Evolutionary conservation across 2,797 vertebrate genomes (phyloP).

Genomic region (Gallinago nigripennis): DNA sequence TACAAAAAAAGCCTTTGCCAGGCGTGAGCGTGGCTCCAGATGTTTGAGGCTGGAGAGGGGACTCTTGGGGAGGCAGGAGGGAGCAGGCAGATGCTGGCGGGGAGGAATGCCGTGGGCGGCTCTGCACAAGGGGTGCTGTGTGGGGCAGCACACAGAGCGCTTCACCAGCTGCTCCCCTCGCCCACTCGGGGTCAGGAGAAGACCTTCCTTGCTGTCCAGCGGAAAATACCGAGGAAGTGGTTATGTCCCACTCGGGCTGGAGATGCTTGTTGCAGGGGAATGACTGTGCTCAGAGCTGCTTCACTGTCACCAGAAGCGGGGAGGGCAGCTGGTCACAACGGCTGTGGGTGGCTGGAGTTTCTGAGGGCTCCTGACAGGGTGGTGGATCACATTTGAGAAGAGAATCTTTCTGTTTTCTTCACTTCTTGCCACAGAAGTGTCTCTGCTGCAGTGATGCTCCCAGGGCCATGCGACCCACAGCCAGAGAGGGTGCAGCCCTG

Average conservation of each 20-base stretch:
- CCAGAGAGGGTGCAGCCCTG: background rate
- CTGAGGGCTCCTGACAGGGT: background rate
- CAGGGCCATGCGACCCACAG: background rate
- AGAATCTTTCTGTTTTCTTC: background rate
- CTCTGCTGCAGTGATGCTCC: background rate
- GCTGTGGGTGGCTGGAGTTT: background rate
- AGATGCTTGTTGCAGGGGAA: background rate
- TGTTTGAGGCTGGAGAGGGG: conserved; percentile 3
- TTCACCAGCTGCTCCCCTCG: background rate
- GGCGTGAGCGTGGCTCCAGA: background rate
- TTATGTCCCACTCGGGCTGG: background rate
- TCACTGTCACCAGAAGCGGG: background rate
- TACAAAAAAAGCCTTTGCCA: background rate
- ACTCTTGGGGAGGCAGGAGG: accelerated
- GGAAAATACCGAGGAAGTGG: background rate
- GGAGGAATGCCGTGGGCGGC: background rate
- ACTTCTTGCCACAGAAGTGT: background rate
- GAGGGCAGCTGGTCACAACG: background rate
- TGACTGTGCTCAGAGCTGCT: background rate
- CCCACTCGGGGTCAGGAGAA: background rate
- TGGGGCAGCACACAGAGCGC: background rate
- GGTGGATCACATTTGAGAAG: background rate
- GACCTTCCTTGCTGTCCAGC: background rate
- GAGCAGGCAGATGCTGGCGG: background rate
- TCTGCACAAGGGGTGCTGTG: background rate